phyloP scores from a whole-genome alignment of 2,888 invertebrate species.

The Aphelenchoides bicaudatus region DNA sequence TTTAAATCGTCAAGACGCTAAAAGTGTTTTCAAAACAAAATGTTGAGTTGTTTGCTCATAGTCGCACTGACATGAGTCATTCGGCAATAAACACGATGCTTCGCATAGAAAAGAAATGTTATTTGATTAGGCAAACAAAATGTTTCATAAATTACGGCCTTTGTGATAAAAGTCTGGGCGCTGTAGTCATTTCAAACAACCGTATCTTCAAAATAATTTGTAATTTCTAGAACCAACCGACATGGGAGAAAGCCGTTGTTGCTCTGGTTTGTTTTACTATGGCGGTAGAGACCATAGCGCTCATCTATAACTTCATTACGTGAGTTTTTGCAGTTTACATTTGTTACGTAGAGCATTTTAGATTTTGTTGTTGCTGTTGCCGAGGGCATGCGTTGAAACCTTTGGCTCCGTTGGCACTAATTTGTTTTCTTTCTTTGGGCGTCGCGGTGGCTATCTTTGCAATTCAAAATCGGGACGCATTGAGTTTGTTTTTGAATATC shows the following conservation, averaged over 20 bases:
- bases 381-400: constrained; percentile 6
- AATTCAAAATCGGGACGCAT: constrained; percentile 8
- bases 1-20: too few species aligned
- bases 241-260: constrained; percentile 22
- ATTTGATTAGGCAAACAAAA: too few species aligned
- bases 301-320: constrained; percentile 19
- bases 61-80: too few species aligned
- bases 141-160: too few species aligned
- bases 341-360: too few species aligned
- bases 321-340: too few species aligned
- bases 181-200: background rate
- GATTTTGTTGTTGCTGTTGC: constrained; percentile 20
- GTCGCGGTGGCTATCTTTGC: constrained; percentile 1
- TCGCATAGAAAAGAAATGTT: too few species aligned
- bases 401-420: constrained; percentile 7
- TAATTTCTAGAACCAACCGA: constrained; percentile 21
- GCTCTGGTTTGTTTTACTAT: background rate
- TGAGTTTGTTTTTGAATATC: constrained; percentile 10
- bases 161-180: too few species aligned
- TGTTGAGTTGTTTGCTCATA: too few species aligned
- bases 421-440: background rate
- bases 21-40: too few species aligned
- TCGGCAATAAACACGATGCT: too few species aligned
- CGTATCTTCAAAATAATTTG: background rate
- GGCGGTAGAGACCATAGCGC: constrained; percentile 9